Evolutionary conservation across 2,888 invertebrate genomes (phyloP), one percentile per base, ranked within the genome.

Genomic region (Corbicula japonica): DNA sequence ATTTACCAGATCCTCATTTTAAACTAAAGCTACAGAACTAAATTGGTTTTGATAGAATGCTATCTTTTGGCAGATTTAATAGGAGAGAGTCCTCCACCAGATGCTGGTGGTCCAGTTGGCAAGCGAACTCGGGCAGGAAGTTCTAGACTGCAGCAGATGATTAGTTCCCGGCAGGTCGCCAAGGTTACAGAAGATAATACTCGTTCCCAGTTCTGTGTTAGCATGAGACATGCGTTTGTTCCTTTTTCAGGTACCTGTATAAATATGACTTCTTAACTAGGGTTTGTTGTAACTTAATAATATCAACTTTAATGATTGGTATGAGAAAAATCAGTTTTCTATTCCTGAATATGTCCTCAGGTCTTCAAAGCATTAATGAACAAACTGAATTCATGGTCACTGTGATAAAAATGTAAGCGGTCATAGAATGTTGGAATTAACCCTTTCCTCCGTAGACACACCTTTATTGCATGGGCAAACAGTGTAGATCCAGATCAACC

Each of bases 221-320:
- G 93, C 78, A 91, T 93, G 90, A 89, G 94, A 58, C 90, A 93
- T 83, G 90, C 92, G 10, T 93, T 94, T 85, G 83, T 93, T 46
- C 92, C 94, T 21, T 92, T 91, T 72, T 77, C 86, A 89, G 93
- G 93, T 93, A 75, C 76, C 77, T 65, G n/a, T 35, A 21, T 18
- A 23, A 48, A 41, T 61, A 23, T 26, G 23, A 21, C 21, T 46
- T n/a, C n/a, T n/a, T n/a, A n/a, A n/a, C n/a, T n/a, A n/a, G n/a
- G n/a, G n/a, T n/a, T n/a, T n/a, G n/a, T n/a, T n/a, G n/a, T n/a
- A n/a, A n/a, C n/a, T n/a, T n/a, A n/a, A n/a, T n/a, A 38, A 12
- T 12, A 18, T 38, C 18, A 12, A 38, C 41, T 12, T 38, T 38
- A 18, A 8, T 12, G 8, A 12, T 12, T 12, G 15, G 41, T 38